Evolutionary conservation across 1,140 invertebrate species (phyloP), one percentile per base, ranked within the genome.

Genomic region (Lamellibrachia luymesi): DNA sequence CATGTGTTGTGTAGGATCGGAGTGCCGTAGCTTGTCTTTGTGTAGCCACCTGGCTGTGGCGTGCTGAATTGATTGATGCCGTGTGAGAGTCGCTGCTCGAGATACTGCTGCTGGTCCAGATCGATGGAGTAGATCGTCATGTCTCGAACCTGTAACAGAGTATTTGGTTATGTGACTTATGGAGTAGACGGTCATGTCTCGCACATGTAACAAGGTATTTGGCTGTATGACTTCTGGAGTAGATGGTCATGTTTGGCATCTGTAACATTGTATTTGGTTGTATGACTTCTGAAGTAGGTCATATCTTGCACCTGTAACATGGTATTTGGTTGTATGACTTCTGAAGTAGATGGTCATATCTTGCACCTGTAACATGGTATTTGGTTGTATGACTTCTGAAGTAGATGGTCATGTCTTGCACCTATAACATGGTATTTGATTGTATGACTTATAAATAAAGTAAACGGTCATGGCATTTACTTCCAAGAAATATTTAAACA

Each of bases 111-210:
- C 92, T 97, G 95, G 38, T 97, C 97, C 6, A 97, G 97, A 95
- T 98, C 97, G 2, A 98, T 95, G 0, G 98, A 98, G 95, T 98
- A 98, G 1, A 99, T 96, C 96, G 98, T 99, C 97, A 99, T 98
- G 95, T 99, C 98, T 80, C 97, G 97, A 50, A 99, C 97, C 96
- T 98, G 97, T 95, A 98, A 96, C 56, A 94, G 94, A 51, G 93
- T 91, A 94, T 94, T 91, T 95, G 94, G 10, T 93, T 91, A 13
- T 27, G 25, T 13, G 38, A 38, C 38, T 38, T 38, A 38, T 38
- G 38, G 38, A 38, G 38, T 38, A 38, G 96, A 38, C 38, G 38
- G 38, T 38, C 25, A 38, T 38, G 38, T 38, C 38, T 38, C 52
- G 92, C 13, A 17, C 94, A 38, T 94, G 90, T 25, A 51, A 50